phyloP scores from a whole-genome alignment of 2,113 vertebrate genomes.

The Loxodonta africana region DNA sequence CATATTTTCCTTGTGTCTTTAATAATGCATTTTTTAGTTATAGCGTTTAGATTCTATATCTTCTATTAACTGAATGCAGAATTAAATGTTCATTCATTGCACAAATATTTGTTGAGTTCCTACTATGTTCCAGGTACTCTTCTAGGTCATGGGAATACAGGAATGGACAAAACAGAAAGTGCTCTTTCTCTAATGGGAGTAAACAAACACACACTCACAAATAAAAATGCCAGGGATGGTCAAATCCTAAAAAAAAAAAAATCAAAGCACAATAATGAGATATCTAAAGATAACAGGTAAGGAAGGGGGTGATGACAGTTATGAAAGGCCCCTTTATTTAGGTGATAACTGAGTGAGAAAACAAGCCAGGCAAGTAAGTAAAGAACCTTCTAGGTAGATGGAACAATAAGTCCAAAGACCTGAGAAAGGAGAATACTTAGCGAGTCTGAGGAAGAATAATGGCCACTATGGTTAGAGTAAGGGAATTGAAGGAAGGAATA shows the following conservation, averaged over 20 bases:
- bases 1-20: too few species aligned
- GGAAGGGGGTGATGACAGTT: background rate
- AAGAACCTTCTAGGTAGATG: background rate
- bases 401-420: background rate
- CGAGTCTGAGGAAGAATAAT: background rate
- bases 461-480: background rate
- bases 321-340: constrained; percentile 18
- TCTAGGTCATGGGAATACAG: too few species aligned
- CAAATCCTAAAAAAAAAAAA: constrained; percentile 37
- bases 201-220: background rate
- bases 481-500: background rate
- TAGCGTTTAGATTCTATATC: background rate
- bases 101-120: background rate
- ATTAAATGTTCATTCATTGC: constrained; percentile 13
- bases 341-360: constrained; percentile 36
- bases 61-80: constrained; percentile 11
- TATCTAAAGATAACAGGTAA: background rate
- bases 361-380: background rate
- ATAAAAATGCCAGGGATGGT: background rate
- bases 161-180: constrained; percentile 29
- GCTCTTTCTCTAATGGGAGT: background rate
- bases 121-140: too few species aligned
- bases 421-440: background rate
- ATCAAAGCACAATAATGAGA: background rate
- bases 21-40: background rate